Percentiles rank a stretch among this genome's conserved stretches.
Evolutionary conservation across 2,888 invertebrate species (phyloP).

Genomic region (Aphodius granarius): DNA sequence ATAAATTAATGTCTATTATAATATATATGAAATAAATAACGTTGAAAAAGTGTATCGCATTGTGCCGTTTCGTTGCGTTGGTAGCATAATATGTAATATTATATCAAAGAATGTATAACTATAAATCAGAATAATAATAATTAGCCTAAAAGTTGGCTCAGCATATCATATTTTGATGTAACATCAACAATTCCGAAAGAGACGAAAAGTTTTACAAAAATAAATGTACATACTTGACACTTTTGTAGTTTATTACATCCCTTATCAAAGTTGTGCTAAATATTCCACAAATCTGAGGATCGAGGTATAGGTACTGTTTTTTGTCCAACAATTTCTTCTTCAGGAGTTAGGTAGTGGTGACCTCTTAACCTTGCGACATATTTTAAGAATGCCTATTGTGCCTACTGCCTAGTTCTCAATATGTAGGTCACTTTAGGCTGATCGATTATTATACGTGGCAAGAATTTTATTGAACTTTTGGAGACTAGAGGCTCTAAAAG

Average conservation of each 20-base stretch:
- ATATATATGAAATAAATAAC: neutral
- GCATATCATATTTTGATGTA: neutral
- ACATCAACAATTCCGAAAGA: neutral
- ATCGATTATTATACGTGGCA: neutral
- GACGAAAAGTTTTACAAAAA: neutral
- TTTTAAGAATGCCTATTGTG: neutral
- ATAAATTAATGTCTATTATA: neutral
- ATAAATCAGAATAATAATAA: neutral
- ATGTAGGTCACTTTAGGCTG: neutral
- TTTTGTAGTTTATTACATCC: neutral
- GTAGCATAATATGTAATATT: neutral
- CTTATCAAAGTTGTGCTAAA: no score
- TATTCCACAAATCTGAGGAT: neutral
- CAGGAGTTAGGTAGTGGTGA: neutral
- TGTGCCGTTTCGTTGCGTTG: neutral
- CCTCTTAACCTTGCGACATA: neutral
- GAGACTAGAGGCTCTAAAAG: neutral
- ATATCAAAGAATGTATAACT: neutral
- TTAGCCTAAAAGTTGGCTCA: neutral
- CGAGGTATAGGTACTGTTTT: neutral
- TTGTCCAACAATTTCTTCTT: neutral
- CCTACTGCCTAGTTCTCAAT: neutral
- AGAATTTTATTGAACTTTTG: neutral
- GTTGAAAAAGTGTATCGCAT: neutral
- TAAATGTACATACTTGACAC: neutral